A percentile compares a stretch with the other conserved stretches of the same genome.
These are phyloP conservation scores for Melanerpes formicivorus DNA, from an alignment of 2,113 vertebrate species.

Conservation along the genomic window DNA sequence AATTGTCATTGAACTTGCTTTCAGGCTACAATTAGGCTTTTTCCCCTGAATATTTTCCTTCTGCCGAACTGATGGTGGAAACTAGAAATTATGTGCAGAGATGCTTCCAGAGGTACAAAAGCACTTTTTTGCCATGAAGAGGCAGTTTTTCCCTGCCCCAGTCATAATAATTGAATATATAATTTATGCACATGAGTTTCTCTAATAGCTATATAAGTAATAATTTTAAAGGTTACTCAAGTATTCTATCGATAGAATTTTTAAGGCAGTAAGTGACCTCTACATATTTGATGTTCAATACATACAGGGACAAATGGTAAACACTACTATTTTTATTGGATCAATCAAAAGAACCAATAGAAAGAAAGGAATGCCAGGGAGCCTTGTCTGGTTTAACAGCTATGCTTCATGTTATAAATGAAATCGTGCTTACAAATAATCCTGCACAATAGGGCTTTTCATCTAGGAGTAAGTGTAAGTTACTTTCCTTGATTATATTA, in stretches of 20 bases:
- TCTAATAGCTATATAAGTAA: background rate
- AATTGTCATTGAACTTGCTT: background rate
- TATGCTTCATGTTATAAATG: background rate
- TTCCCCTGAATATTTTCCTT: background rate
- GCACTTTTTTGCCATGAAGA: background rate
- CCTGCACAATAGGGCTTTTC: background rate
- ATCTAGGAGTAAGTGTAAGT: background rate
- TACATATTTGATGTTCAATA: background rate
- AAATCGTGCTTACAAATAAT: background rate
- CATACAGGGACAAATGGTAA: background rate
- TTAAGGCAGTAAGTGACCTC: background rate
- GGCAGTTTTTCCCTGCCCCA: background rate
- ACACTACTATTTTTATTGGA: background rate
- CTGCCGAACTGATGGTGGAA: background rate
- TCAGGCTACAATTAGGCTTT: background rate
- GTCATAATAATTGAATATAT: background rate
- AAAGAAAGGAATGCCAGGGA: background rate
- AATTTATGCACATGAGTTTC: background rate
- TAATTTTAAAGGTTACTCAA: too few relatives aligned
- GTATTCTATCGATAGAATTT: background rate
- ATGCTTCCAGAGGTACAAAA: background rate
- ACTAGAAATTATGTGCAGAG: background rate
- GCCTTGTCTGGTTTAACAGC: background rate
- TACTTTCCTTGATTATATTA: background rate
- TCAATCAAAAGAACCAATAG: background rate